Conservation (phyloP, 2,888 invertebrate genomes). For the Encarsia formosa region DNA sequence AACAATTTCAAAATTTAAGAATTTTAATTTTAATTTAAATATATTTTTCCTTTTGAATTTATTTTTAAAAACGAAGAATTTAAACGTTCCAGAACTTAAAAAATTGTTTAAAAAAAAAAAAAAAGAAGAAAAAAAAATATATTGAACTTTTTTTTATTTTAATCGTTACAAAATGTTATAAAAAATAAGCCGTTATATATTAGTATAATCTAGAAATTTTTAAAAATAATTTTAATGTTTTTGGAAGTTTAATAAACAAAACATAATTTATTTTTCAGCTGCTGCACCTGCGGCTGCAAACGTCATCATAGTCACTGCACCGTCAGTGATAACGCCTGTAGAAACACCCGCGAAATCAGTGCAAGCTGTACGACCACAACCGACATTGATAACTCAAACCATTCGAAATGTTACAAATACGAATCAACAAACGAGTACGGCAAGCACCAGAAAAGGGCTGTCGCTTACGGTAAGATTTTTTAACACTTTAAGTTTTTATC, state of each 20-base stretch:
- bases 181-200: not conserved
- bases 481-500: no score
- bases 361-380: conserved; percentile 47
- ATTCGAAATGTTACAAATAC: conserved; percentile 51
- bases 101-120: no score
- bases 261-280: conserved; percentile 29
- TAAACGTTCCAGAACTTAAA: no score
- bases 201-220: not conserved
- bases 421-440: conserved; percentile 51
- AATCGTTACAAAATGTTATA: not conserved
- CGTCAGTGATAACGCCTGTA: conserved; percentile 39
- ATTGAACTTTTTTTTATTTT: not conserved
- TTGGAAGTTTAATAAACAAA: not conserved
- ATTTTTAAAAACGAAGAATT: no score
- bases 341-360: conserved; percentile 44
- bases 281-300: conserved; percentile 41
- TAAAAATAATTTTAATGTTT: no score
- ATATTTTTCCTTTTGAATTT: no score
- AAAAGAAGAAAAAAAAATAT: no score
- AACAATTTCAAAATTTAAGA: no score
- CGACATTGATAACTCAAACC: conserved; percentile 56
- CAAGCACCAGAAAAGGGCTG: conserved; percentile 60
- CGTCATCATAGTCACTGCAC: conserved; percentile 30
- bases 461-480: conserved; percentile 63
- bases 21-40: no score